These are phyloP conservation scores for Omphaloscelis lunosa DNA, from an alignment of 2,888 invertebrate species.

Conservation along the genomic window DNA sequence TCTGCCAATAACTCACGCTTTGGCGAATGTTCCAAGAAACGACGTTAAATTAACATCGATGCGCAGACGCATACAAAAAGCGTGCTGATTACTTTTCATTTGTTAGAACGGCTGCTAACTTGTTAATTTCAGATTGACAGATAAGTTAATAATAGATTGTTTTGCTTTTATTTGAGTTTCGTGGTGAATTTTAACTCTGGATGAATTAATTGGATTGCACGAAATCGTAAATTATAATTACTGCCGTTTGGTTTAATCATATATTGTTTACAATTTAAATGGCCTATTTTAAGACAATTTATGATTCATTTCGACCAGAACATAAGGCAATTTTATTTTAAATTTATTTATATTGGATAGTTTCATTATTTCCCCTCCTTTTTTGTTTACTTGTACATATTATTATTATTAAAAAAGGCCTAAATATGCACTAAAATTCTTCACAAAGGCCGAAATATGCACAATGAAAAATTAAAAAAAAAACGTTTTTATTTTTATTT, in stretches of 20 bases:
- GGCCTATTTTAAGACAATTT: not conserved
- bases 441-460: too few species aligned
- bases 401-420: not conserved
- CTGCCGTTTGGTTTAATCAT: not conserved
- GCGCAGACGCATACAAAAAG: conserved; percentile 74
- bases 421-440: too few species aligned
- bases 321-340: not conserved
- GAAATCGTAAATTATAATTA: not conserved
- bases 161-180: conserved; percentile 25
- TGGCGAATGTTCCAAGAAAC: conserved; percentile 50
- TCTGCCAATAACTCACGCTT: conserved; percentile 63
- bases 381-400: not conserved
- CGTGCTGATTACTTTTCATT: conserved; percentile 67
- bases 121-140: conserved; percentile 47
- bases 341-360: not conserved
- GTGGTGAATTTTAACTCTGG: not conserved
- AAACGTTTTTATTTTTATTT: too few species aligned
- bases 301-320: not conserved
- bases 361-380: too few species aligned
- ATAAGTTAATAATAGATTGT: conserved; percentile 48
- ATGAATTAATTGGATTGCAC: not conserved
- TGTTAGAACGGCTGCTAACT: conserved; percentile 35
- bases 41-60: conserved; percentile 58
- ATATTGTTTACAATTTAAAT: not conserved
- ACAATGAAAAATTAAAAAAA: too few species aligned